phyloP scores from a whole-genome alignment of 2,888 invertebrate species.

The Venustoraphidia nigricollis region DNA sequence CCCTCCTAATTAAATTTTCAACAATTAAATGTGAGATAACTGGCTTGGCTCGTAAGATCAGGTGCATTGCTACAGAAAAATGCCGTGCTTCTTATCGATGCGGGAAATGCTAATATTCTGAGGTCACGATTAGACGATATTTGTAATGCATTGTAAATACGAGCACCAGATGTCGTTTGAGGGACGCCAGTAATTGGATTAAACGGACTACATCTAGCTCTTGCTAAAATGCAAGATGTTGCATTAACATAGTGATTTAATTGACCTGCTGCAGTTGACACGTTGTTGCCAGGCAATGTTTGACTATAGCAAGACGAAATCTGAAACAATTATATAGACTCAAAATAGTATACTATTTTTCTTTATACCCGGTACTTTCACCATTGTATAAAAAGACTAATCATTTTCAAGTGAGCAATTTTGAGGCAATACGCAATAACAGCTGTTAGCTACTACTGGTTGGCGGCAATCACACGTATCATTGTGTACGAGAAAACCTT shows the following conservation, averaged over 20 bases:
- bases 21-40: too few species aligned
- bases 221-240: constrained; percentile 5
- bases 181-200: constrained; percentile 4
- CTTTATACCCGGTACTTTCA: too few species aligned
- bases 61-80: not conserved
- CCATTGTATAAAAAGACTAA: too few species aligned
- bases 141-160: constrained; percentile 3
- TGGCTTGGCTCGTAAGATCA: too few species aligned
- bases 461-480: too few species aligned
- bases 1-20: too few species aligned
- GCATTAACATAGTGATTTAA: not conserved
- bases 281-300: constrained; percentile 3
- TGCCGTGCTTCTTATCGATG: not conserved
- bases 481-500: too few species aligned
- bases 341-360: too few species aligned
- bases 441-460: too few species aligned
- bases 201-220: constrained; percentile 1
- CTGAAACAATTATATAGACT: not conserved
- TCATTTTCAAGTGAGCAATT: too few species aligned
- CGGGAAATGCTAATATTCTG: constrained; percentile 3
- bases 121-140: constrained; percentile 3
- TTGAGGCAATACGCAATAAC: too few species aligned
- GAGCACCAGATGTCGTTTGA: not conserved
- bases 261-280: not conserved
- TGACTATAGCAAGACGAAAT: constrained; percentile 1